Evolutionary conservation across 2,888 invertebrate genomes (phyloP).

Genomic region (Smittia sp.): DNA sequence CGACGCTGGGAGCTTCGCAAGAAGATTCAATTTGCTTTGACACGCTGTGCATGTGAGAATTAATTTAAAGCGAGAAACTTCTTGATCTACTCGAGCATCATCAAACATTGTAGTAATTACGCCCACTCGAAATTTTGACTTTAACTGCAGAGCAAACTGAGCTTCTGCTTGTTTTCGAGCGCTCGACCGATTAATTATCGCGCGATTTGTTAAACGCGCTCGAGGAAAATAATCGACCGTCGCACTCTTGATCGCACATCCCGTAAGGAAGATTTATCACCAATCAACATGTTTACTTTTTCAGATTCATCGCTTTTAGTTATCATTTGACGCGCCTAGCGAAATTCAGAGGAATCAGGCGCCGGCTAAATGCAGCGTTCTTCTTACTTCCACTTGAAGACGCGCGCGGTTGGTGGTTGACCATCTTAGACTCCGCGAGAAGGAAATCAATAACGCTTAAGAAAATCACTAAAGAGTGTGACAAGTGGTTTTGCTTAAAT

Average conservation of each 20-base stretch:
- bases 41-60: too few relatives aligned
- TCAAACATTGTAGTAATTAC: neutral
- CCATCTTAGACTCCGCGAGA: too few relatives aligned
- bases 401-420: neutral
- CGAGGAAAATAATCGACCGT: neutral
- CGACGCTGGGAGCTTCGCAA: too few relatives aligned
- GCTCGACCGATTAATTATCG: neutral
- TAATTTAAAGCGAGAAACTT: too few relatives aligned
- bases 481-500: too few relatives aligned
- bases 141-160: neutral
- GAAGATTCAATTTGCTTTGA: too few relatives aligned
- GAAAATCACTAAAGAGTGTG: too few relatives aligned
- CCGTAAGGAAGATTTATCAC: neutral
- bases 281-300: neutral
- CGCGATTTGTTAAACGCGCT: neutral
- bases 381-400: neutral
- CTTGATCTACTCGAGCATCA: too few relatives aligned
- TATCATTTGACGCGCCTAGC: neutral
- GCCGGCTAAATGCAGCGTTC: neutral
- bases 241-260: neutral
- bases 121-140: neutral
- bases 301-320: neutral
- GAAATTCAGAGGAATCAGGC: neutral
- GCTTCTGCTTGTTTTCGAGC: neutral
- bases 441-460: too few relatives aligned